These are phyloP conservation scores for Stomatorhinus ivindoensis DNA, from an alignment of 2,113 vertebrate species.

Conservation along the genomic window DNA sequence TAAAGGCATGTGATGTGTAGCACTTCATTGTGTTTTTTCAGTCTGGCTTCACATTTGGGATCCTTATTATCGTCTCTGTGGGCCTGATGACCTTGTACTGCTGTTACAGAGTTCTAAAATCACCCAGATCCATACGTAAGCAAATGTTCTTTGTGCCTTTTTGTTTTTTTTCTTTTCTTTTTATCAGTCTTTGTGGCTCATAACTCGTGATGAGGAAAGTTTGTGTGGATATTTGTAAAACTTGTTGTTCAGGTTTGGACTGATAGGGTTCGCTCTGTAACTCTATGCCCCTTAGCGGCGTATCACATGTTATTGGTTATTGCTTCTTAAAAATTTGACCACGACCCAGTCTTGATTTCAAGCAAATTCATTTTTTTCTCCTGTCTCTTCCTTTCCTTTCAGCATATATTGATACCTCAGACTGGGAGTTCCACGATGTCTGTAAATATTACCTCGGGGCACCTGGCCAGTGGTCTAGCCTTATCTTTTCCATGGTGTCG, in stretches of 20 bases:
- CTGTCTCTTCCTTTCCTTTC: background rate
- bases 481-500: slow-evolving; percentile 87
- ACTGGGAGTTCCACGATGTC: slow-evolving; percentile 94
- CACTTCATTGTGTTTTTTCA: slow-evolving; percentile 42
- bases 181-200: background rate
- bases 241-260: background rate
- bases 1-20: background rate
- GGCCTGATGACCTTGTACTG: slow-evolving; percentile 89
- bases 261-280: background rate
- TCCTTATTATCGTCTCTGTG: slow-evolving; percentile 72
- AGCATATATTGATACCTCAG: slow-evolving; percentile 73
- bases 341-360: background rate
- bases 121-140: slow-evolving; percentile 82
- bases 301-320: background rate
- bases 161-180: background rate
- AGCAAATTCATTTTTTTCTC: background rate
- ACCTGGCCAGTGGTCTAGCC: slow-evolving; percentile 86
- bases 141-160: background rate
- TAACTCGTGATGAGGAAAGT: background rate
- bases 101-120: slow-evolving; percentile 84
- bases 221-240: background rate
- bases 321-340: background rate
- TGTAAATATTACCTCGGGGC: slow-evolving; percentile 89
- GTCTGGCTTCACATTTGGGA: slow-evolving; percentile 89
- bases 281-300: background rate